Conservation (phyloP, 2,113 vertebrate species). For the Thomomys bottae region DNA sequence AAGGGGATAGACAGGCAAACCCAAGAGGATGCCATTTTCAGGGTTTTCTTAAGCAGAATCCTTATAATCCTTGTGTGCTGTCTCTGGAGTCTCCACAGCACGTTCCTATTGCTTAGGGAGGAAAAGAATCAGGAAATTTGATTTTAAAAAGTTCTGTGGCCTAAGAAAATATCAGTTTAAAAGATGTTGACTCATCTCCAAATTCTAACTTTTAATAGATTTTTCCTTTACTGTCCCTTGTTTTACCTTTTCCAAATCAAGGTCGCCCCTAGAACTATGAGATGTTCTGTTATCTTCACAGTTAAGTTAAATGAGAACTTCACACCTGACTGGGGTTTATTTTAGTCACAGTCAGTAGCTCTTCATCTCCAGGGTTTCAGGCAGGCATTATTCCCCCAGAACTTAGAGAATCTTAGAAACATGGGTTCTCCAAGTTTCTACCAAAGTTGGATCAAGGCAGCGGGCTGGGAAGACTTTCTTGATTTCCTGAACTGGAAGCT, state of each 20-base stretch:
- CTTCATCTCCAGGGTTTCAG: neutral
- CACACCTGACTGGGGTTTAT: neutral
- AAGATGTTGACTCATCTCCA: neutral
- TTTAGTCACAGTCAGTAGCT: neutral
- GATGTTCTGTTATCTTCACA: neutral
- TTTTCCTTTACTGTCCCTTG: neutral
- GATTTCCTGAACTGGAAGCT: neutral
- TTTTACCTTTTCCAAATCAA: slow-evolving; percentile 23
- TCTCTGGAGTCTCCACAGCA: neutral
- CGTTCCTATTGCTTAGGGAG: neutral
- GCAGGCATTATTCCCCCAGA: neutral
- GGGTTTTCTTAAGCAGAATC: neutral
- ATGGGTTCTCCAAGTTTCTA: neutral
- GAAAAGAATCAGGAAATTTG: neutral
- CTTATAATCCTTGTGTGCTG: neutral
- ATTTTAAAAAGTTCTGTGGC: neutral
- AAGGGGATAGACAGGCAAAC: neutral
- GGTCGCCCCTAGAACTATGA: neutral
- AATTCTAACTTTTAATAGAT: slow-evolving; percentile 20
- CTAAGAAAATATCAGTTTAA: neutral
- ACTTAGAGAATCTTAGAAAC: neutral
- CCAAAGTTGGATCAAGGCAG: neutral
- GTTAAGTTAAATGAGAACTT: neutral
- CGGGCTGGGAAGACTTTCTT: neutral
- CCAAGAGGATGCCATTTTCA: neutral